These are phyloP conservation scores for Camponotus vicinus DNA, from an alignment of 1,140 invertebrate species.

Conservation along the genomic window DNA sequence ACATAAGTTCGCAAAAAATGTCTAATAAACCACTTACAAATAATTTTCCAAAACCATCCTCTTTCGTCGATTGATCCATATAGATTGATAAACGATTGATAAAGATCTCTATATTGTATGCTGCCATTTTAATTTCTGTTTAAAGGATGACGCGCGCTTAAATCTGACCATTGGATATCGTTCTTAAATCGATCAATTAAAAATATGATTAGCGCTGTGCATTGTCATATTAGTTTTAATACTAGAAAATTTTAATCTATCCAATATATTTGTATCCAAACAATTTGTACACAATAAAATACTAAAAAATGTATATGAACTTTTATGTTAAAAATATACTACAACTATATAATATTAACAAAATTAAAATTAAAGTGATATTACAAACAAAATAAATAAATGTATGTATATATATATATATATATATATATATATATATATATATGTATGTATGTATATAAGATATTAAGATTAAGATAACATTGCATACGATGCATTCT, in stretches of 20 bases:
- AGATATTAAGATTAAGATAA: slow-evolving; percentile 2
- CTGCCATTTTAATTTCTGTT: slow-evolving; percentile 38
- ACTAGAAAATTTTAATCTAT: not conserved
- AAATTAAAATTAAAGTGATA: not conserved
- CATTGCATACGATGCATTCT: not conserved
- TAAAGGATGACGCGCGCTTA: slow-evolving; percentile 26
- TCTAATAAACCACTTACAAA: not conserved
- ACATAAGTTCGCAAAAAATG: slow-evolving; percentile 12
- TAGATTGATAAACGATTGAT: not conserved
- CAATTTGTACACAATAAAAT: slow-evolving; percentile 60
- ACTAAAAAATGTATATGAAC: slow-evolving; percentile 20
- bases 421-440: no score
- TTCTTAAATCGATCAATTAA: not conserved
- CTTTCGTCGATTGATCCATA: not conserved
- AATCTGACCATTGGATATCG: slow-evolving; percentile 24
- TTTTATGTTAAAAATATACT: slow-evolving; percentile 22
- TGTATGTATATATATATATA: no score
- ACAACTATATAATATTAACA: not conserved
- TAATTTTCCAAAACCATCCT: not conserved
- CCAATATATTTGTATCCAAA: slow-evolving; percentile 37
- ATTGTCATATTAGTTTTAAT: not conserved
- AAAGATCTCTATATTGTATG: not conserved
- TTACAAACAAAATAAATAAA: no score
- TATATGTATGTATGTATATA: no score
- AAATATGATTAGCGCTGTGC: not conserved